phyloP scores from a whole-genome alignment of 64 coral and sea anemone genomes.

The Anthopleura sola region DNA sequence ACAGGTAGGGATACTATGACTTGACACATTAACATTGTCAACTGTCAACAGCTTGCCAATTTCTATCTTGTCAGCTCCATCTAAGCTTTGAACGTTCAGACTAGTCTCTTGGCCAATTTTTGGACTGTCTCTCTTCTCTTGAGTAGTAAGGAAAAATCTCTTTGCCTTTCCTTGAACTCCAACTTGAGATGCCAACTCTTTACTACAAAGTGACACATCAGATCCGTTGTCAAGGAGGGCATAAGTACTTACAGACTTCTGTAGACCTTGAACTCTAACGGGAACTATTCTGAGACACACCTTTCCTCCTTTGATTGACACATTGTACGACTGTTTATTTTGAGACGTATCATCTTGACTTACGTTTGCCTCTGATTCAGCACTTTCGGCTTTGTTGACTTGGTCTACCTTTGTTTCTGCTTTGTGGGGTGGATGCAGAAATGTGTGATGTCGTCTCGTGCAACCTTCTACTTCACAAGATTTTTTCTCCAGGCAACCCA shows the following conservation, averaged over 20 bases:
- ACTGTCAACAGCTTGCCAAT: conserved; percentile 52
- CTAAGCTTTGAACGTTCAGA: conserved; percentile 13
- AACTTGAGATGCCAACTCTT: conserved; percentile 1
- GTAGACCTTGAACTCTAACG: conserved; percentile 3
- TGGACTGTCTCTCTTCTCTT: conserved; percentile 35
- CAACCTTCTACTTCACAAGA: conserved; percentile 37
- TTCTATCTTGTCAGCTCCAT: conserved; percentile 33
- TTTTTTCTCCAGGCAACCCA: conserved; percentile 10
- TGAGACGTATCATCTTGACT: neutral
- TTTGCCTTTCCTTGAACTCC: neutral
- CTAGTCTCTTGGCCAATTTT: conserved; percentile 20
- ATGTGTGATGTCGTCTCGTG: conserved; percentile 24
- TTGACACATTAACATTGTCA: conserved; percentile 32
- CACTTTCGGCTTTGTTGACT: neutral
- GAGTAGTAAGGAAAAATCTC: conserved; percentile 34
- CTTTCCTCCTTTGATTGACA: neutral
- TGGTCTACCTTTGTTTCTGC: neutral
- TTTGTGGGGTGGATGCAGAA: conserved; percentile 31
- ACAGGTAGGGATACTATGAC: neutral
- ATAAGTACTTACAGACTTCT: conserved; percentile 23
- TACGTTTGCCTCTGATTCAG: neutral
- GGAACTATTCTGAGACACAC: conserved; percentile 40
- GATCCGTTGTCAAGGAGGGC: conserved; percentile 35
- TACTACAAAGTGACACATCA: conserved; percentile 28
- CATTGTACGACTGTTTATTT: neutral